These are phyloP conservation scores for Aphis gossypii DNA, from an alignment of 1,140 invertebrate species.

Conservation along the genomic window DNA sequence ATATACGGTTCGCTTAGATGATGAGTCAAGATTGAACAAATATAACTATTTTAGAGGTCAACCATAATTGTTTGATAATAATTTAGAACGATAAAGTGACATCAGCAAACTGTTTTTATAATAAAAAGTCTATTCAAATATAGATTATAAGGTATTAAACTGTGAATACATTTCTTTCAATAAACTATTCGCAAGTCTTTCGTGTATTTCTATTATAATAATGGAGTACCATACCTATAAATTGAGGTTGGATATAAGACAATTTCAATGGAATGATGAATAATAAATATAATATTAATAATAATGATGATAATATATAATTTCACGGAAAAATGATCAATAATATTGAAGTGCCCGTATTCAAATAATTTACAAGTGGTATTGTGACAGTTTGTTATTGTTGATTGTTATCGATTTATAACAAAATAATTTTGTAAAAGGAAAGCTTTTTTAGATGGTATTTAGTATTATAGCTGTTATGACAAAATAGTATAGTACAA, in stretches of 20 bases:
- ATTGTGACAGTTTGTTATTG: background rate
- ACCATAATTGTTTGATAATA: background rate
- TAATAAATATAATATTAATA: background rate
- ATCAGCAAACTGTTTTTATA: background rate
- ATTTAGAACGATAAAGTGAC: background rate
- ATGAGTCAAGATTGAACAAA: background rate
- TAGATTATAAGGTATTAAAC: background rate
- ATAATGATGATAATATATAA: no score
- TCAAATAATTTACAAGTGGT: background rate
- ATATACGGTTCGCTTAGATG: background rate
- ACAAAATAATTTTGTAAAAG: background rate
- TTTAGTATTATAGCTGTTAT: background rate
- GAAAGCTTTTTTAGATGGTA: background rate
- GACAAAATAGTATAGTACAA: background rate
- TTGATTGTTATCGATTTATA: background rate
- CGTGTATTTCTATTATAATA: background rate
- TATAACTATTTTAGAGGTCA: conserved; percentile 9
- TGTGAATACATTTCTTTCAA: background rate
- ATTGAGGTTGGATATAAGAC: background rate
- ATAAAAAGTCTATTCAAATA: background rate
- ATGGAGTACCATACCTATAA: background rate
- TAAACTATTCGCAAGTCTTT: background rate
- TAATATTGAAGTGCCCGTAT: background rate
- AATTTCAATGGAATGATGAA: background rate
- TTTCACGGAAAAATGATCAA: no score